These are phyloP conservation scores for Diaprepes abbreviatus DNA, from an alignment of 2,888 invertebrate genomes.

Conservation along the genomic window DNA sequence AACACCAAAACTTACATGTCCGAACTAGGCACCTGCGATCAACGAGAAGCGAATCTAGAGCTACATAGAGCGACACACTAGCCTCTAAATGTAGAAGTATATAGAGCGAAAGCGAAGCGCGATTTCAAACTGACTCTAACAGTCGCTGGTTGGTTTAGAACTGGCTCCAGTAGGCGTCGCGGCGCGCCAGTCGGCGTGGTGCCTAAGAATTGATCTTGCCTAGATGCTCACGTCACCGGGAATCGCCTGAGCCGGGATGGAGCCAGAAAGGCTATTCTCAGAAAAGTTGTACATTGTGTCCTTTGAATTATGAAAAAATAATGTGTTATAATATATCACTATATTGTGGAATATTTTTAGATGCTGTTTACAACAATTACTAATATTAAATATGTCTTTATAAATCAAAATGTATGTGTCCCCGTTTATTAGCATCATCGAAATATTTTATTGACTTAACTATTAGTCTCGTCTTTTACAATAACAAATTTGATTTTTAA, in stretches of 20 bases:
- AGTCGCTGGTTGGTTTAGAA: constrained; percentile 40
- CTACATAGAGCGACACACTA: constrained; percentile 37
- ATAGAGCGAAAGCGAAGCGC: constrained; percentile 39
- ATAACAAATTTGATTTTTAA: too few species aligned
- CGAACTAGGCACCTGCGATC: constrained; percentile 11
- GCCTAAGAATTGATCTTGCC: constrained; percentile 47
- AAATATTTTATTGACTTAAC: too few species aligned
- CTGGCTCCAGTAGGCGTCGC: constrained; percentile 38
- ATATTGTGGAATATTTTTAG: too few species aligned
- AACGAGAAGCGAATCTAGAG: constrained; percentile 38
- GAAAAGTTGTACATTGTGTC: too few species aligned
- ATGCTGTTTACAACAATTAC: too few species aligned
- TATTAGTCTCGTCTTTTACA: too few species aligned
- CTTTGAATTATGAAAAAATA: too few species aligned
- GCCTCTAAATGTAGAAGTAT: constrained; percentile 32
- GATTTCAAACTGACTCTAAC: constrained; percentile 31
- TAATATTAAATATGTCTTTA: too few species aligned
- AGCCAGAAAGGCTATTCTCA: constrained; percentile 27
- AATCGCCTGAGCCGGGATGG: constrained; percentile 36
- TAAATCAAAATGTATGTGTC: too few species aligned
- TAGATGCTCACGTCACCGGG: constrained; percentile 47
- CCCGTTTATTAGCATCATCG: too few species aligned
- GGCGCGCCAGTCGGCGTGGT: constrained; percentile 45
- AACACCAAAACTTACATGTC: constrained; percentile 42
- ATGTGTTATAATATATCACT: too few species aligned